Evolutionary conservation across 2,888 invertebrate species (phyloP).

Genomic region (Ramazzottius varieornatus): DNA sequence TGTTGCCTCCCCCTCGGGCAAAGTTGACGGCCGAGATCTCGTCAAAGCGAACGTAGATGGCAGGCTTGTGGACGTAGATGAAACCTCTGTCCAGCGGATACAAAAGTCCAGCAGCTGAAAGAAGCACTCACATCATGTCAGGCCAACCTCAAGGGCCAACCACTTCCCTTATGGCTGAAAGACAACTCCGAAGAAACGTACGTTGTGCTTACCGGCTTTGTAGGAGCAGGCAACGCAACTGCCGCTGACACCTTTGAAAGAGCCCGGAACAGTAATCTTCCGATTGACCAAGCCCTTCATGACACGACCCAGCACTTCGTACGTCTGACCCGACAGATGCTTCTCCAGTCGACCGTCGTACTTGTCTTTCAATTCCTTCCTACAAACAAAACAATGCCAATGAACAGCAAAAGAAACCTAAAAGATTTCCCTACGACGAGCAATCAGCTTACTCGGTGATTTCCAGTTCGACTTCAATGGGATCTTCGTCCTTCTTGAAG

Average conservation of each 20-base stretch:
- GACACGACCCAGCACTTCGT: constrained; percentile 76
- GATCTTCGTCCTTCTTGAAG: constrained; percentile 80
- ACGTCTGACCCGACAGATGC: constrained; percentile 68
- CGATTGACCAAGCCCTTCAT: constrained; percentile 85
- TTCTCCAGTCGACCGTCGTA: constrained; percentile 72
- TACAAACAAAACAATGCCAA: constrained; percentile 18
- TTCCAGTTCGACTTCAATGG: constrained; percentile 52
- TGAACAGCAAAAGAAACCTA: constrained; percentile 4
- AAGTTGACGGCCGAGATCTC: constrained; percentile 82
- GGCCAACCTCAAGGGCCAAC: too few relatives aligned
- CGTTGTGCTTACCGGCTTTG: constrained; percentile 43
- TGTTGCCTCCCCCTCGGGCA: constrained; percentile 69
- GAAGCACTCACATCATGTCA: background rate
- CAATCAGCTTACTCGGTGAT: constrained; percentile 48
- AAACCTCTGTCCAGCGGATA: constrained; percentile 94
- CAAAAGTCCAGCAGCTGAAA: constrained; percentile 57
- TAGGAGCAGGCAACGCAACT: constrained; percentile 79
- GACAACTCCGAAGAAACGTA: background rate
- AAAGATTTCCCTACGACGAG: background rate
- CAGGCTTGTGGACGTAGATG: constrained; percentile 94
- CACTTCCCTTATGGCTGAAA: too few relatives aligned
- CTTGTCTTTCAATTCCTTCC: constrained; percentile 66
- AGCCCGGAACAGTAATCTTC: constrained; percentile 76
- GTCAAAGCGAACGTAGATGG: constrained; percentile 86
- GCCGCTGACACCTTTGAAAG: constrained; percentile 59